Percentiles rank a stretch among this genome's conserved stretches.
These are phyloP conservation scores for Stenurella melanura DNA, from an alignment of 2,888 invertebrate genomes.

Conservation along the genomic window DNA sequence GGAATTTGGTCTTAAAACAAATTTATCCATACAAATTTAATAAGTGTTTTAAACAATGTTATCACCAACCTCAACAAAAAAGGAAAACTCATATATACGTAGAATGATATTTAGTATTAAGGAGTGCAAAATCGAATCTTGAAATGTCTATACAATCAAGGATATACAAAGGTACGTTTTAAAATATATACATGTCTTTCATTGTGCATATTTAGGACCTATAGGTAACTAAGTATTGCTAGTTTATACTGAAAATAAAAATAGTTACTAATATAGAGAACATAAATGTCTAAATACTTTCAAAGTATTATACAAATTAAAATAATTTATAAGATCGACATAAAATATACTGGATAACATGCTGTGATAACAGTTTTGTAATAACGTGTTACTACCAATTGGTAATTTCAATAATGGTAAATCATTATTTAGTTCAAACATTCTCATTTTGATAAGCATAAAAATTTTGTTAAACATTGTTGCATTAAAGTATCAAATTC, in stretches of 20 bases:
- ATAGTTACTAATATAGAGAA: background rate
- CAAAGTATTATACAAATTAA: background rate
- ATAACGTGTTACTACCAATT: background rate
- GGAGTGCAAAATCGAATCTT: too few relatives aligned
- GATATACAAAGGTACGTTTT: too few relatives aligned
- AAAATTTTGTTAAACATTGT: background rate
- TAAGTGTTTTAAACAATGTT: too few relatives aligned
- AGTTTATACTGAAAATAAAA: background rate
- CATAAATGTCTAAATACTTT: background rate
- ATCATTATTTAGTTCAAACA: background rate
- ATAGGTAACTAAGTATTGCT: background rate
- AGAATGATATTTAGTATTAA: too few relatives aligned
- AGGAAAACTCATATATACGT: too few relatives aligned
- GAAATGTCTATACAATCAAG: too few relatives aligned
- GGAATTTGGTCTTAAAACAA: too few relatives aligned
- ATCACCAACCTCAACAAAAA: too few relatives aligned
- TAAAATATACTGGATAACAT: background rate
- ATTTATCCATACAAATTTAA: too few relatives aligned
- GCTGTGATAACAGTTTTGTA: background rate
- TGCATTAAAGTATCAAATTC: slow-evolving; percentile 9
- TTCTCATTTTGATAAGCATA: background rate
- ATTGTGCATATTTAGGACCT: too few relatives aligned
- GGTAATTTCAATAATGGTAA: too few relatives aligned
- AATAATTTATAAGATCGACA: background rate
- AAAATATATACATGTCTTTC: too few relatives aligned